These are phyloP conservation scores for Acestrorhynchus altus DNA, from an alignment of 2,797 vertebrate species.

Conservation along the genomic window DNA sequence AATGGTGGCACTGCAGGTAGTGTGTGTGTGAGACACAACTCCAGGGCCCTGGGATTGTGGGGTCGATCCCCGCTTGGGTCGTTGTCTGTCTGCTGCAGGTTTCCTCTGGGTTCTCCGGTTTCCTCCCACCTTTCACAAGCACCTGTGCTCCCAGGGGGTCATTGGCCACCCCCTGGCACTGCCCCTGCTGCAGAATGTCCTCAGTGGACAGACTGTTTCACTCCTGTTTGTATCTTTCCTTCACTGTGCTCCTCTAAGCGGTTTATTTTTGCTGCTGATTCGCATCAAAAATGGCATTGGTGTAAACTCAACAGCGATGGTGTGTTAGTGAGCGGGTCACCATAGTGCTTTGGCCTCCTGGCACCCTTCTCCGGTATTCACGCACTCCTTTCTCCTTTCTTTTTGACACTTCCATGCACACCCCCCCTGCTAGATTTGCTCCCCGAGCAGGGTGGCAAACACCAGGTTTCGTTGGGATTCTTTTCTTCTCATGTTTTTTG, in stretches of 20 bases:
- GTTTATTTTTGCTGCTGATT: background rate
- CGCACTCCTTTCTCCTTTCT: constrained; percentile 30
- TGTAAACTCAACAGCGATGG: too few species aligned
- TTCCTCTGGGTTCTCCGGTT: too few species aligned
- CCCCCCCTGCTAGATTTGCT: constrained; percentile 44
- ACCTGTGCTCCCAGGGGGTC: too few species aligned
- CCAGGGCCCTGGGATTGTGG: too few species aligned
- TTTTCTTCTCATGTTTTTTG: constrained; percentile 46
- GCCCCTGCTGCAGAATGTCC: too few species aligned
- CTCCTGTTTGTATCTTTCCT: background rate
- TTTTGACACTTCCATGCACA: constrained; percentile 62
- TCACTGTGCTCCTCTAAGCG: background rate
- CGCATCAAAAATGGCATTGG: background rate
- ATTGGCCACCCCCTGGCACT: too few species aligned
- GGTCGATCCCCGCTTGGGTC: too few species aligned
- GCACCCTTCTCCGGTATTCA: constrained; percentile 47
- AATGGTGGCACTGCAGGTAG: too few species aligned
- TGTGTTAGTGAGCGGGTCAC: too few species aligned
- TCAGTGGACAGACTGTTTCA: background rate
- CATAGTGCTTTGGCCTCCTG: background rate
- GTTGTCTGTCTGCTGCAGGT: too few species aligned
- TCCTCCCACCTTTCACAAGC: too few species aligned
- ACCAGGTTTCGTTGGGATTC: constrained; percentile 48
- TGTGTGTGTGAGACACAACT: too few species aligned
- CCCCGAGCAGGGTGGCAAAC: constrained; percentile 40